Evolutionary conservation across 2,888 invertebrate species (phyloP).

Genomic region (Panopea generosa): DNA sequence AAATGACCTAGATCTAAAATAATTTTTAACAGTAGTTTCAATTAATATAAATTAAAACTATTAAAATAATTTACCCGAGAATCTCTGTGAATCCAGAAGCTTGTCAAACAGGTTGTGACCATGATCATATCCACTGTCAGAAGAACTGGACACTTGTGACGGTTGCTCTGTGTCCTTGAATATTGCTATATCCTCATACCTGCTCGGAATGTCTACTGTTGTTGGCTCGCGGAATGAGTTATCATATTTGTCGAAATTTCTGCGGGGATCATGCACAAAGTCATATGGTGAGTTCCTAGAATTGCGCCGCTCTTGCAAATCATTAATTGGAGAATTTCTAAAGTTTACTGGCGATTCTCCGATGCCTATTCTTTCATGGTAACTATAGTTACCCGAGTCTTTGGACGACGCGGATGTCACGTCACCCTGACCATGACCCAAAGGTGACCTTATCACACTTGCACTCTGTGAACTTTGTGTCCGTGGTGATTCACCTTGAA

Average conservation of each 20-base stretch:
- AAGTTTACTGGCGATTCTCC: constrained; percentile 59
- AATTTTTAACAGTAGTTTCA: neutral
- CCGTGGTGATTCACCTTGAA: constrained; percentile 50
- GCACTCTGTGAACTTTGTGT: constrained; percentile 50
- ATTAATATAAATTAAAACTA: neutral
- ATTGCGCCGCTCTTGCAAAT: constrained; percentile 36
- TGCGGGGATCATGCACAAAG: constrained; percentile 44
- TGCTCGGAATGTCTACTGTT: constrained; percentile 61
- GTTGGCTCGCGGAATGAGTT: constrained; percentile 57
- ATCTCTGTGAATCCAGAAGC: constrained; percentile 43
- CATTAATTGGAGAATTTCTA: constrained; percentile 63
- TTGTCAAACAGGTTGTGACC: constrained; percentile 76
- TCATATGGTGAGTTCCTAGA: constrained; percentile 57
- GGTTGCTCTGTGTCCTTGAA: constrained; percentile 79
- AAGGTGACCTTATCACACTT: constrained; percentile 40
- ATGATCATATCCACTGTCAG: constrained; percentile 83
- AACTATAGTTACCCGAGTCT: constrained; percentile 65
- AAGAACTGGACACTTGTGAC: constrained; percentile 83
- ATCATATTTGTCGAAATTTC: constrained; percentile 53
- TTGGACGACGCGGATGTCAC: constrained; percentile 60
- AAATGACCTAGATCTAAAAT: too few species aligned
- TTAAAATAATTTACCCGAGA: constrained; percentile 44
- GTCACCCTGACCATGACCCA: constrained; percentile 50
- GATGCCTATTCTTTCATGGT: constrained; percentile 41
- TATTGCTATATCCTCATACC: constrained; percentile 80